These are phyloP conservation scores for Apogon hyalosoma DNA, from an alignment of 2,797 vertebrate species.

Conservation along the genomic window DNA sequence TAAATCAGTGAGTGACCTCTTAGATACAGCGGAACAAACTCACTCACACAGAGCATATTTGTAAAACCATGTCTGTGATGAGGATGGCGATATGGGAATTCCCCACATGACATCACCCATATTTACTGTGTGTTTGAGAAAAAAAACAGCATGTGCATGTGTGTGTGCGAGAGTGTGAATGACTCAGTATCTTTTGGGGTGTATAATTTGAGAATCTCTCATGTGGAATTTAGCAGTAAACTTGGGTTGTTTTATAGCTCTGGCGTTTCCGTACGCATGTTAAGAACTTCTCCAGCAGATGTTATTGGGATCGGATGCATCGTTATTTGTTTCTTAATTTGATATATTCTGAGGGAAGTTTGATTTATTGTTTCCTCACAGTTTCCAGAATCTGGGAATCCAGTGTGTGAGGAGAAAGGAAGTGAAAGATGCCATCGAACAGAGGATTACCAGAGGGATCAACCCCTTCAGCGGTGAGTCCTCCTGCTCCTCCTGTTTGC, in stretches of 20 bases:
- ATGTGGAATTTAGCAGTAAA: constrained; percentile 12
- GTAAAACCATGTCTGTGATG: constrained; percentile 66
- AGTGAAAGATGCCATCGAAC: constrained; percentile 92
- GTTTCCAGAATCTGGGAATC: constrained; percentile 99
- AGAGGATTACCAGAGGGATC: constrained; percentile 90
- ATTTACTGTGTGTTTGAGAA: constrained; percentile 52
- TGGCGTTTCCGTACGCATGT: neutral
- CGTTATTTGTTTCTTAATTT: too few relatives aligned
- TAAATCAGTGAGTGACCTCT: constrained; percentile 32
- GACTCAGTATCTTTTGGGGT: constrained; percentile 51
- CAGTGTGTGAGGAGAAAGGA: constrained; percentile 97
- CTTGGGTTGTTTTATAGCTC: constrained; percentile 8
- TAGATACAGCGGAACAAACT: constrained; percentile 28
- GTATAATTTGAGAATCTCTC: constrained; percentile 50
- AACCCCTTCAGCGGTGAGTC: constrained; percentile 95
- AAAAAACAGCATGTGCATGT: constrained; percentile 56
- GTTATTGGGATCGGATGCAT: neutral
- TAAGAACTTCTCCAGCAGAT: neutral
- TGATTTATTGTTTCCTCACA: constrained; percentile 63
- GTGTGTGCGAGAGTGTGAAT: constrained; percentile 45
- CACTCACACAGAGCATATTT: constrained; percentile 48
- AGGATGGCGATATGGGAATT: constrained; percentile 75
- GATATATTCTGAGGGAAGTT: neutral
- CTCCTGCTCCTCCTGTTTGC: neutral
- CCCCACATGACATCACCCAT: constrained; percentile 81